These are phyloP conservation scores for Teinopalpus imperialis DNA, from an alignment of 2,888 invertebrate genomes.

Conservation along the genomic window DNA sequence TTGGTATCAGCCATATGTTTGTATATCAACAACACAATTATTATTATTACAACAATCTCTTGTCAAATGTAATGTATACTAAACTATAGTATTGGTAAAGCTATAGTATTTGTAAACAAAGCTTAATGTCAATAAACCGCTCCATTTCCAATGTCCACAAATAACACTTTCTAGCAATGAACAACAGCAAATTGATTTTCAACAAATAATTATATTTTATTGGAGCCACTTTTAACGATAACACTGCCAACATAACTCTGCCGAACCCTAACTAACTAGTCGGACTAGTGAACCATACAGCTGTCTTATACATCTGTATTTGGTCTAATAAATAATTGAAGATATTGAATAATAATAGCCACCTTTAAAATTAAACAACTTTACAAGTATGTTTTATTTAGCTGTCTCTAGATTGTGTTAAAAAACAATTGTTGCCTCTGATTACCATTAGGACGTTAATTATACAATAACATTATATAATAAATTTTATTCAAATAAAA, in stretches of 20 bases:
- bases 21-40: no score
- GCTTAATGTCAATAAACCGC: background rate
- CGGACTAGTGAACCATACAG: conserved; percentile 44
- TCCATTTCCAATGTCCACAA: conserved; percentile 40
- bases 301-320: conserved; percentile 37
- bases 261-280: conserved; percentile 62
- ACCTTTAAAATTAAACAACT: conserved; percentile 1
- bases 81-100: no score
- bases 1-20: no score
- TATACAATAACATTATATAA: no score
- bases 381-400: no score
- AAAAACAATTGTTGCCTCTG: no score
- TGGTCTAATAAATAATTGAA: conserved; percentile 34
- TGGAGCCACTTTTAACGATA: conserved; percentile 55
- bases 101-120: conserved; percentile 1
- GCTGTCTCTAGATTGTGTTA: no score
- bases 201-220: conserved; percentile 78
- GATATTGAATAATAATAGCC: conserved; percentile 15
- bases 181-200: conserved; percentile 71
- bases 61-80: no score
- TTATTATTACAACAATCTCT: no score
- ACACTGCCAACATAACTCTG: conserved; percentile 62
- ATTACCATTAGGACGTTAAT: no score
- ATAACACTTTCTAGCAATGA: conserved; percentile 60
- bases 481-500: no score